A percentile compares a stretch with the other conserved stretches of the same genome.
Conservation (phyloP, 2,797 vertebrate species). For the Syndactyla subalaris region DNA sequence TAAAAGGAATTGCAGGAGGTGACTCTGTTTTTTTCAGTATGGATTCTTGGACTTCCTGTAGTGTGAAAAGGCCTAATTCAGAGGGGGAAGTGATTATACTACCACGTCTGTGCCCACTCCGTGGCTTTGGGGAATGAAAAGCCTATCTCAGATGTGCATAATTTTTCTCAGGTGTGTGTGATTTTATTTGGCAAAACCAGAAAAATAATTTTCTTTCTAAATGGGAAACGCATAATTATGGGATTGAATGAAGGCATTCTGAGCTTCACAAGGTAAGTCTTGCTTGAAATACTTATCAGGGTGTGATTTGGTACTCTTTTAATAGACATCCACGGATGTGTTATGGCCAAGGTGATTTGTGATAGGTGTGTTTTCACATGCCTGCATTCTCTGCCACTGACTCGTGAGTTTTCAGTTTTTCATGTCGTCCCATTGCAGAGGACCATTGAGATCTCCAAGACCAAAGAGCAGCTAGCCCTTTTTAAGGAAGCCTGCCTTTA, state of each 20-base stretch:
- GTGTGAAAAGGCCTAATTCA: conserved; percentile 37
- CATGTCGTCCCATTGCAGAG: neutral
- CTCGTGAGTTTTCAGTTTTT: neutral
- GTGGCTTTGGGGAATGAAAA: neutral
- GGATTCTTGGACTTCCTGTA: conserved; percentile 45
- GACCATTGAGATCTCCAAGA: neutral
- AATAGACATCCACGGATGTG: neutral
- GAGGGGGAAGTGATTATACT: neutral
- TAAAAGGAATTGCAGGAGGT: conserved; percentile 60
- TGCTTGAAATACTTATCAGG: neutral
- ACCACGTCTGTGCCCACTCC: neutral
- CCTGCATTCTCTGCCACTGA: neutral
- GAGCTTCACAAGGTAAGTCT: neutral
- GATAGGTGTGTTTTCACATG: neutral
- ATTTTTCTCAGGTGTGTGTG: neutral
- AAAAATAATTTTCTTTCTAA: neutral
- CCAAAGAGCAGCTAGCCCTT: neutral
- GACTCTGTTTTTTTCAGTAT: neutral
- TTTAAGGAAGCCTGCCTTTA: neutral
- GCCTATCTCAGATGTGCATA: neutral
- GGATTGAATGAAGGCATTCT: neutral
- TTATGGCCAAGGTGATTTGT: neutral
- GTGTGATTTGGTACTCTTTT: neutral
- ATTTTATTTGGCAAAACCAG: neutral
- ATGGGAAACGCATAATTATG: neutral